Base-by-base conservation (phyloP, 1,140 invertebrate species). In the Leucophenga varia region DNA sequence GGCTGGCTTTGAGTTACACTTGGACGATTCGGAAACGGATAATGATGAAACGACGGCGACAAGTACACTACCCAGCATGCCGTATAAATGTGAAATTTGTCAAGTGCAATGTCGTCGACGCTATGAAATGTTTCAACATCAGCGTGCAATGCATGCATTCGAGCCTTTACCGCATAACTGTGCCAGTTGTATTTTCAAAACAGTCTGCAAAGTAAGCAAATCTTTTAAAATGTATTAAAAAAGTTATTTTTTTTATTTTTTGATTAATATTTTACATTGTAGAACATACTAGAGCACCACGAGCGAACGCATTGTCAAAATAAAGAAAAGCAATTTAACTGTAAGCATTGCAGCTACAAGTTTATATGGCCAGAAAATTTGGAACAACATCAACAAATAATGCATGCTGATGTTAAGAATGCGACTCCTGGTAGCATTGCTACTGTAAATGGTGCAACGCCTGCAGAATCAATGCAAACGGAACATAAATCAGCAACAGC, bases 331-430 rank as follows among this genome's bases (percentile, higher is more conserved):
- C 8, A 40, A 18, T 73, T 44, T 54, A 18, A 64, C 34, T 80
- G 79, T 57, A 59, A 72, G 17, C 64, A 55, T 5, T 79, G 78
- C 49, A 64, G 60, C 17, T 75, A 72, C 50, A 42, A 47, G 40
- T 79, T 79, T 40, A 65, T 61, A 36, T 74, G 72, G 64, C 76
- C 76, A 53, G 75, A 76, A 35, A 61, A 75, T 43, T 57, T 79
- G 1, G 63, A 72, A n/a, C 72, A 65, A 35, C 78, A 78, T 50
- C 52, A 59, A 1, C 74, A 69, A 48, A 55, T 72, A 28, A 74
- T 78, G 42, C 65, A 72, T 13, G 16, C 31, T n/a, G n/a, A n/a
- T n/a, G n/a, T n/a, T n/a, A n/a, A n/a, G n/a, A n/a, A n/a, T n/a
- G n/a, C n/a, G n/a, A n/a, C n/a, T n/a, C n/a, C n/a, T n/a, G n/a